phyloP scores from a whole-genome alignment of 2,113 vertebrate genomes.

The Reinhardtius hippoglossoides region DNA sequence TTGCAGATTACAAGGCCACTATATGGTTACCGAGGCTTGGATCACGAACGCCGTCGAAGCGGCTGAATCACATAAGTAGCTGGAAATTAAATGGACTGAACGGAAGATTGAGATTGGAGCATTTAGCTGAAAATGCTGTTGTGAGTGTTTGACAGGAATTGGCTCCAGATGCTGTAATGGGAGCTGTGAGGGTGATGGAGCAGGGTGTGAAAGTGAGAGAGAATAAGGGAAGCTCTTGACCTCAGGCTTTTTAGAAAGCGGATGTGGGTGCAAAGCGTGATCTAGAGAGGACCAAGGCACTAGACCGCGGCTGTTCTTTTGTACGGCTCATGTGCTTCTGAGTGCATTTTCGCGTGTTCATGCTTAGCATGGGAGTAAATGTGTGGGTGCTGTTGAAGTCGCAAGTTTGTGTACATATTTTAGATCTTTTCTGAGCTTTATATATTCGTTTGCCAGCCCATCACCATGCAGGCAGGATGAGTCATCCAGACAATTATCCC shows the following conservation, averaged over 20 bases:
- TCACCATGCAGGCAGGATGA: conserved; percentile 65
- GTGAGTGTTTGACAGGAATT: conserved; percentile 37
- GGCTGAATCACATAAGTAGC: conserved; percentile 27
- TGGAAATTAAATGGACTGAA: conserved; percentile 22
- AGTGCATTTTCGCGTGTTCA: neutral
- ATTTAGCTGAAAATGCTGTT: conserved; percentile 45
- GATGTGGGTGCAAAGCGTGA: conserved; percentile 72
- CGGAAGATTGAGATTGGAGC: conserved; percentile 29
- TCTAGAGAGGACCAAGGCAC: conserved; percentile 43
- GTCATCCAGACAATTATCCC: conserved; percentile 78
- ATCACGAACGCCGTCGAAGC: conserved; percentile 23
- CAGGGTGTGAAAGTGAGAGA: conserved; percentile 80
- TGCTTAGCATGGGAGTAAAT: neutral
- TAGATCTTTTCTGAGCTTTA: conserved; percentile 39
- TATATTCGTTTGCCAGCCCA: conserved; percentile 54
- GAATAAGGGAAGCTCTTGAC: conserved; percentile 78
- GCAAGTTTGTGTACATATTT: conserved; percentile 50
- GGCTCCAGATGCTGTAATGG: conserved; percentile 45
- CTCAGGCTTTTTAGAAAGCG: conserved; percentile 77
- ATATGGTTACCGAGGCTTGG: conserved; percentile 25
- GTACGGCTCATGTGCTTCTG: conserved; percentile 20
- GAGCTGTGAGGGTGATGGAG: conserved; percentile 34
- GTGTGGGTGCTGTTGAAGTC: conserved; percentile 24
- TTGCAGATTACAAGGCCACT: conserved; percentile 48
- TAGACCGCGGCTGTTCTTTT: conserved; percentile 31